A percentile compares a stretch with the other conserved stretches of the same genome.
Evolutionary conservation across 2,888 invertebrate species (phyloP).

Genomic region (Drosophila niveifrons): DNA sequence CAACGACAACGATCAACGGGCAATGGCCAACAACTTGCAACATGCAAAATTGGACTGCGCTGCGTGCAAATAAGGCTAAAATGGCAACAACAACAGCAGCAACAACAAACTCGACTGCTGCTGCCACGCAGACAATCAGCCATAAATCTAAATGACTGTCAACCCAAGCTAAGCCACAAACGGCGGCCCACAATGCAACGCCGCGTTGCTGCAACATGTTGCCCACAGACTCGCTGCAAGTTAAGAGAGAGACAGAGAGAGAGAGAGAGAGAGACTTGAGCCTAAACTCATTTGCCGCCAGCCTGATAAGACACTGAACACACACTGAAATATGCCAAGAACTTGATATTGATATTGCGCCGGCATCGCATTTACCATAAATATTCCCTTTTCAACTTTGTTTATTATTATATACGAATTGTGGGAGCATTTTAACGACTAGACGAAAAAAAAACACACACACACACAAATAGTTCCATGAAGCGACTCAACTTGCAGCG

Average conservation of each 20-base stretch:
- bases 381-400: slow-evolving; percentile 62
- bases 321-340: slow-evolving; percentile 68
- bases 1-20: slow-evolving; percentile 19
- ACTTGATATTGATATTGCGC: slow-evolving; percentile 82
- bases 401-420: slow-evolving; percentile 65
- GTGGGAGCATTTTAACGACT: slow-evolving; percentile 1
- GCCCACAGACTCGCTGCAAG: slow-evolving; percentile 39
- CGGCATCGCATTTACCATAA: slow-evolving; percentile 75
- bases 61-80: slow-evolving; percentile 80
- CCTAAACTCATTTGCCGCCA: slow-evolving; percentile 72
- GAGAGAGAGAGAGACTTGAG: too few relatives aligned
- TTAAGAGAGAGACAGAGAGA: slow-evolving; percentile 5
- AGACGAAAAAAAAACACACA: too few relatives aligned
- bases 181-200: slow-evolving; percentile 64
- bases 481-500: not conserved
- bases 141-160: slow-evolving; percentile 82
- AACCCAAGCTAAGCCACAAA: slow-evolving; percentile 62
- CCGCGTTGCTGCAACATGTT: slow-evolving; percentile 63
- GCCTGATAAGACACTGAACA: slow-evolving; percentile 75
- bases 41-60: slow-evolving; percentile 79
- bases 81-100: slow-evolving; percentile 47
- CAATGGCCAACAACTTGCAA: slow-evolving; percentile 35
- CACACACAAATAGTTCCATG: slow-evolving; percentile 1
- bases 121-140: slow-evolving; percentile 77
- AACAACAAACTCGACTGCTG: slow-evolving; percentile 47